Conservation (phyloP, 2,113 vertebrate species). For the Gymnobelideus leadbeateri region DNA sequence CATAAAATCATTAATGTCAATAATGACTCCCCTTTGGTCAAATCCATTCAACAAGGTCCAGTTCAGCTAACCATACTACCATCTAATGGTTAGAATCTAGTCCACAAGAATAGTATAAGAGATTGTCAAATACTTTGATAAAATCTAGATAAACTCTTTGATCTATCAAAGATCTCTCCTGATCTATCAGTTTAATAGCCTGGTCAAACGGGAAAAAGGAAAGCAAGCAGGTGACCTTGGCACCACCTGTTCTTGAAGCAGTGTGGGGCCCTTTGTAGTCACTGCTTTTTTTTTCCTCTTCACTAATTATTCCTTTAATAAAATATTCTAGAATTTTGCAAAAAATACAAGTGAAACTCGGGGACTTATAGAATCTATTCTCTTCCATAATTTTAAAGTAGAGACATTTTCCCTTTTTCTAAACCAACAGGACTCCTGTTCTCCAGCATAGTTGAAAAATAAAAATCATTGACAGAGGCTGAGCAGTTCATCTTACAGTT, state of each 20-base stretch:
- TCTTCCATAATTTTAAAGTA: background rate
- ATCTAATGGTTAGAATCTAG: background rate
- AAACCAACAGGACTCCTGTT: background rate
- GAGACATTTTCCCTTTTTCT: background rate
- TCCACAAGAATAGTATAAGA: background rate
- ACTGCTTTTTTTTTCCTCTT: background rate
- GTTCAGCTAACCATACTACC: background rate
- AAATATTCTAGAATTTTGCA: background rate
- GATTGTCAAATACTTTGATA: background rate
- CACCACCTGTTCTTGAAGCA: background rate
- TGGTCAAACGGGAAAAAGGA: background rate
- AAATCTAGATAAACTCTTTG: background rate
- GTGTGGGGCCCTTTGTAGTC: background rate
- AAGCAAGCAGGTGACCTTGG: background rate
- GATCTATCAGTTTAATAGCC: background rate
- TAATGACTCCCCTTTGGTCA: background rate
- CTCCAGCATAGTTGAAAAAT: background rate
- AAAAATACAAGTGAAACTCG: background rate
- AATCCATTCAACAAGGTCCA: background rate
- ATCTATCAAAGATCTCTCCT: no score
- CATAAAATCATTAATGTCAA: background rate
- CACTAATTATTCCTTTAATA: background rate
- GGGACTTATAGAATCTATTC: background rate
- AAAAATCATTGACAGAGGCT: background rate
- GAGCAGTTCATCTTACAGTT: background rate